phyloP scores from a whole-genome alignment of 1,140 invertebrate genomes.

The Drosophila pectinifera region DNA sequence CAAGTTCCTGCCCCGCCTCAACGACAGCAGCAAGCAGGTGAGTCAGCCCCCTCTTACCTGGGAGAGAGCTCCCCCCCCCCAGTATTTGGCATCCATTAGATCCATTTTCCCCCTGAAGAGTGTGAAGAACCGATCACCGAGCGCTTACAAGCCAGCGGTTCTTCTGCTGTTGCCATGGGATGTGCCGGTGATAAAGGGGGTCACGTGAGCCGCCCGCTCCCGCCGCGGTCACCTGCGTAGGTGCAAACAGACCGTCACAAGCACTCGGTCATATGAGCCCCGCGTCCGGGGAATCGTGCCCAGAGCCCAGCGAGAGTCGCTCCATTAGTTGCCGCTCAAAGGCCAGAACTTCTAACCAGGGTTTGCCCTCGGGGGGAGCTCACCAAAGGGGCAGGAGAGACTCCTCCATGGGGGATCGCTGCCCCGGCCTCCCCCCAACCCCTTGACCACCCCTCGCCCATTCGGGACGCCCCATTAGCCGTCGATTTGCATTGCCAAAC shows the following conservation, averaged over 20 bases:
- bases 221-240: constrained; percentile 56
- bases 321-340: constrained; percentile 16
- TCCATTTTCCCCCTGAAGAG: not conserved
- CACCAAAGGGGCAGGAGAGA: not conserved
- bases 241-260: constrained; percentile 71
- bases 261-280: constrained; percentile 62
- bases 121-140: not conserved
- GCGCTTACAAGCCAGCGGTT: constrained; percentile 13
- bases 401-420: not conserved
- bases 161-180: constrained; percentile 36
- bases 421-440: not conserved
- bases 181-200: constrained; percentile 28
- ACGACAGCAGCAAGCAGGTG: constrained; percentile 27
- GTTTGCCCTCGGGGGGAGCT: no score
- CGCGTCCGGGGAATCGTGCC: constrained; percentile 37
- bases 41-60: not conserved
- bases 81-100: not conserved
- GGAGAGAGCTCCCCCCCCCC: not conserved
- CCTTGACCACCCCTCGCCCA: constrained; percentile 9
- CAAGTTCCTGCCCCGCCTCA: constrained; percentile 53
- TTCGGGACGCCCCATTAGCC: constrained; percentile 49
- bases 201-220: constrained; percentile 33
- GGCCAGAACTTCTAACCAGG: no score
- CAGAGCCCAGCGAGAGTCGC: constrained; percentile 12
- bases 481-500: constrained; percentile 33